Evolutionary conservation across 2,797 vertebrate genomes (phyloP).

Genomic region (Lepilemur septentrionalis): DNA sequence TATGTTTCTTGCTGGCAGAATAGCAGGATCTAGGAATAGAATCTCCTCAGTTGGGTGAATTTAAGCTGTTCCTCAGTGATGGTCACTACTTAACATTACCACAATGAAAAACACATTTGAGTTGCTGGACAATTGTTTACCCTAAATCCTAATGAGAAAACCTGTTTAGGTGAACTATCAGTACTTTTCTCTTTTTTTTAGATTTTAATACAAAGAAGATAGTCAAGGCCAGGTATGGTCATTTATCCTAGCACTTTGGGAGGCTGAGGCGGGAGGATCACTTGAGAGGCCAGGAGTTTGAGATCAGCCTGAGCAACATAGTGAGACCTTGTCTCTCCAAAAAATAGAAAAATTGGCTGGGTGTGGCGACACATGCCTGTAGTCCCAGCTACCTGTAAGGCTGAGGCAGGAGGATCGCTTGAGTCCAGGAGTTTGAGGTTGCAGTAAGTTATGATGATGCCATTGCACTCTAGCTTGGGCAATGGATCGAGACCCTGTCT

Average conservation of each 20-base stretch:
- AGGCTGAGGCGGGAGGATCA: background rate
- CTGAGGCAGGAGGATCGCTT: too few species aligned
- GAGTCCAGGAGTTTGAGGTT: background rate
- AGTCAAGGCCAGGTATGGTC: background rate
- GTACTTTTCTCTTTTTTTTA: too few species aligned
- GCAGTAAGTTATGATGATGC: background rate
- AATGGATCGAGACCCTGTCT: background rate
- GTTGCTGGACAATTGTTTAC: constrained; percentile 26
- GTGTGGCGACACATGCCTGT: background rate
- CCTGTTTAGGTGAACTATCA: background rate
- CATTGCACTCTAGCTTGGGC: background rate
- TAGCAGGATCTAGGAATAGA: constrained; percentile 77
- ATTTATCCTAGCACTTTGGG: background rate
- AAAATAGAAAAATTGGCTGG: background rate
- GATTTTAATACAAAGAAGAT: background rate
- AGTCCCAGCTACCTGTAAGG: background rate
- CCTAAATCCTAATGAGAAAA: constrained; percentile 31
- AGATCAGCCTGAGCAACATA: background rate
- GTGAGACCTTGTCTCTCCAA: background rate
- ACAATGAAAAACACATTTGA: constrained; percentile 39
- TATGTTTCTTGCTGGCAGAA: constrained; percentile 77
- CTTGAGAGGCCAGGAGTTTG: background rate
- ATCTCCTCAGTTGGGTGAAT: constrained; percentile 77
- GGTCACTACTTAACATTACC: constrained; percentile 47
- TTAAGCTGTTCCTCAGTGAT: constrained; percentile 71